Percentiles rank a stretch among this genome's conserved stretches.
These are phyloP conservation scores for Meteorus colon DNA, from an alignment of 2,888 invertebrate species.

Conservation along the genomic window DNA sequence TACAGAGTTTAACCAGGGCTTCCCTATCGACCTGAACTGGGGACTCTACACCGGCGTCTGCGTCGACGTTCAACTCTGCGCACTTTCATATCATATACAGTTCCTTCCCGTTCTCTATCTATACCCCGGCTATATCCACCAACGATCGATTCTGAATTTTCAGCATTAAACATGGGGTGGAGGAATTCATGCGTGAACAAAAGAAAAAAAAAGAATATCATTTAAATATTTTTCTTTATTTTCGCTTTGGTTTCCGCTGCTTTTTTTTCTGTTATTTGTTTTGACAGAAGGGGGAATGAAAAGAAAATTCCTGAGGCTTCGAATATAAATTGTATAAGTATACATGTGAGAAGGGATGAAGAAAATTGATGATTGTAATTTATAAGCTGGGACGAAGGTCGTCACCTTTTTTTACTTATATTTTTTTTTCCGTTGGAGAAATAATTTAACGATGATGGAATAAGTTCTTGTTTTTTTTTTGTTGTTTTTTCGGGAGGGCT, in stretches of 20 bases:
- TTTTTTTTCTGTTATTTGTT: too few relatives aligned
- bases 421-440: background rate
- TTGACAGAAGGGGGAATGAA: background rate
- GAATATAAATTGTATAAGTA: background rate
- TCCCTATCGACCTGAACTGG: constrained; percentile 71
- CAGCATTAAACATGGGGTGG: constrained; percentile 51
- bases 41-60: constrained; percentile 64
- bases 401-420: background rate
- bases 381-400: background rate
- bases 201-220: background rate
- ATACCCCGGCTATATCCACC: constrained; percentile 47
- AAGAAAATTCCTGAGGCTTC: background rate
- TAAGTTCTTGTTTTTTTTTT: background rate
- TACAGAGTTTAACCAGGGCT: constrained; percentile 70
- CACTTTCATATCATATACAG: constrained; percentile 59
- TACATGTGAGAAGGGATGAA: background rate
- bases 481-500: background rate
- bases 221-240: constrained; percentile 4
- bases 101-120: constrained; percentile 37
- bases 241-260: background rate
- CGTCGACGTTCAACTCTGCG: constrained; percentile 67
- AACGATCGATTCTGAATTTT: constrained; percentile 72
- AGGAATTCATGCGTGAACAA: constrained; percentile 8
- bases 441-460: constrained; percentile 12
- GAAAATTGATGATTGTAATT: constrained; percentile 5